These are phyloP conservation scores for Pluvianellus socialis DNA, from an alignment of 2,113 vertebrate species.

Conservation along the genomic window DNA sequence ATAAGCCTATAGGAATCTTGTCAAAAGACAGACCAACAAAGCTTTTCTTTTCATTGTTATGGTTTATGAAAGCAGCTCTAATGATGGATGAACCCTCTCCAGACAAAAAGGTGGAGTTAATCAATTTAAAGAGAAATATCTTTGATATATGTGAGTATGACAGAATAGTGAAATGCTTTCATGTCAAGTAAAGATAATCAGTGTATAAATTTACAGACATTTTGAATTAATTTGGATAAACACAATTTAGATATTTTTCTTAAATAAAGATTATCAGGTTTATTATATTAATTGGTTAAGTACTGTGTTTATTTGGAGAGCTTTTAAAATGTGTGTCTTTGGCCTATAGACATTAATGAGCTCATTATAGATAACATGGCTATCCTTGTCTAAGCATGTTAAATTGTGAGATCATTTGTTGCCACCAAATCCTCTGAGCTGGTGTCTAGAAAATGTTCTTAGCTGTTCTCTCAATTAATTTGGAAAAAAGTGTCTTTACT, in stretches of 20 bases:
- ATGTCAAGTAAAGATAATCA: not conserved
- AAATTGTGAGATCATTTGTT: not conserved
- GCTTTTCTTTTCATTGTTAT: not conserved
- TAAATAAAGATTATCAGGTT: not conserved
- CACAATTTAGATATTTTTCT: not conserved
- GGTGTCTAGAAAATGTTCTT: not conserved
- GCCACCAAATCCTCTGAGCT: not conserved
- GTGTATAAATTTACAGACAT: not conserved
- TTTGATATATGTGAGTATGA: not conserved
- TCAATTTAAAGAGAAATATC: not conserved
- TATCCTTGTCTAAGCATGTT: not conserved
- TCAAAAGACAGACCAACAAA: not conserved
- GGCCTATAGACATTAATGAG: not conserved
- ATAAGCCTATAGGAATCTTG: not conserved
- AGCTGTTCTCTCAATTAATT: not conserved
- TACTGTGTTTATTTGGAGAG: not conserved
- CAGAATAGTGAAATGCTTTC: not conserved
- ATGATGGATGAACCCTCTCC: not conserved
- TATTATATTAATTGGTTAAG: not conserved
- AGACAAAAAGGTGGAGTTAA: not conserved
- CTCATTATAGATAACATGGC: not conserved
- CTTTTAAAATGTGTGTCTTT: not conserved
- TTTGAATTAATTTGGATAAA: not conserved
- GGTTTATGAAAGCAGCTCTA: not conserved
- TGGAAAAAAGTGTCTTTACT: not conserved